A percentile compares a stretch with the other conserved stretches of the same genome.
Evolutionary conservation across 2,797 vertebrate genomes (phyloP).

Genomic region (Euphonia xanthogaster): DNA sequence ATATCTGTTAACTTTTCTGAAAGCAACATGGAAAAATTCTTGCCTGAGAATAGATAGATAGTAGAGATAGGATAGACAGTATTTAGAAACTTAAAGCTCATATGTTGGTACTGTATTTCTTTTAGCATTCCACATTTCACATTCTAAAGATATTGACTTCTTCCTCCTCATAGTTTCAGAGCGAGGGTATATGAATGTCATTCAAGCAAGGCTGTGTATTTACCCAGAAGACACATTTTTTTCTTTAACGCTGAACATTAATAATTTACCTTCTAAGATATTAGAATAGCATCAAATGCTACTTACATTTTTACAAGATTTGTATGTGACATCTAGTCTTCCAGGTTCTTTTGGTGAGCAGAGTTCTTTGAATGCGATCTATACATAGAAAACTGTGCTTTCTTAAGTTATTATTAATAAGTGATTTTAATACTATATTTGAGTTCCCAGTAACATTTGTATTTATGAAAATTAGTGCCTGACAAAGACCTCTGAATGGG

Average conservation of each 20-base stretch:
- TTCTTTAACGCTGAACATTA: slow-evolving; percentile 54
- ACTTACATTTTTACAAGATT: slow-evolving; percentile 37
- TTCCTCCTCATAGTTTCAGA: slow-evolving; percentile 43
- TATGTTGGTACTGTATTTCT: not conserved
- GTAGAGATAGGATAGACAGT: not conserved
- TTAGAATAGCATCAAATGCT: slow-evolving; percentile 51
- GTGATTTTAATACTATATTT: slow-evolving; percentile 2
- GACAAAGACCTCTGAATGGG: slow-evolving; percentile 2
- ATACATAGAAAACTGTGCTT: not conserved
- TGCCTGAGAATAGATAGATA: not conserved
- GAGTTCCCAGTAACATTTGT: slow-evolving; percentile 1
- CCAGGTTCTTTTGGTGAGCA: not conserved
- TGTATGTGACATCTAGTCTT: slow-evolving; percentile 14
- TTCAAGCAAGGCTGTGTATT: slow-evolving; percentile 11
- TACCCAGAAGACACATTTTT: slow-evolving; percentile 49
- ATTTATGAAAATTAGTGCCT: slow-evolving; percentile 38
- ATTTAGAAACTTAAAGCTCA: not conserved
- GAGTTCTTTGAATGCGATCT: slow-evolving; percentile 13
- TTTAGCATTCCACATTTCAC: slow-evolving; percentile 37
- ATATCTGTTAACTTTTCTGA: not conserved
- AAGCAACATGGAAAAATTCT: not conserved
- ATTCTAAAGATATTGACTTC: slow-evolving; percentile 65
- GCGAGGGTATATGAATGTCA: slow-evolving; percentile 55
- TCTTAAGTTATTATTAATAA: slow-evolving; percentile 25
- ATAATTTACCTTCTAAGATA: slow-evolving; percentile 66